Conservation (phyloP, 2,888 invertebrate species). For the Augochlorella aurata region DNA sequence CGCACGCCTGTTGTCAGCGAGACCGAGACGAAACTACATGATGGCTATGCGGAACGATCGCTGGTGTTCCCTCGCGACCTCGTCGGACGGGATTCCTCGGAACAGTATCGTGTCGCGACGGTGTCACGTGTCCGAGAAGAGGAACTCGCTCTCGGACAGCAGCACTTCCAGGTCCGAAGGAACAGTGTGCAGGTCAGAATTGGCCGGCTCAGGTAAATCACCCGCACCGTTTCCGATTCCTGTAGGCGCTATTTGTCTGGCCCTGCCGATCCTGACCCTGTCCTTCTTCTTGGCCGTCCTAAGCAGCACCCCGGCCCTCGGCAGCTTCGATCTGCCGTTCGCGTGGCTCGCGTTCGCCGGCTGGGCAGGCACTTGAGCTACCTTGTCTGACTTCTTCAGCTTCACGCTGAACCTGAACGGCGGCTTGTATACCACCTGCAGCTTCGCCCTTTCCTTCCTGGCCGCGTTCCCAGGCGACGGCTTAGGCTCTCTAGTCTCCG, state of each 20-base stretch:
- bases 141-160: conserved; percentile 84
- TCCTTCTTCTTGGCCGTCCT: conserved; percentile 78
- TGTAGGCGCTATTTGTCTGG: conserved; percentile 75
- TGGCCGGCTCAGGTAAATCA: conserved; percentile 78
- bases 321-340: conserved; percentile 66
- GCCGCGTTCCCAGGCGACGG: conserved; percentile 40
- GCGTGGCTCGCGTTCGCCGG: conserved; percentile 53
- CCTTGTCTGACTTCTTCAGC: conserved; percentile 88
- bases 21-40: conserved; percentile 20
- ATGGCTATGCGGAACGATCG: conserved; percentile 19
- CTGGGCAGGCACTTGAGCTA: conserved; percentile 82
- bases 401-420: conserved; percentile 94
- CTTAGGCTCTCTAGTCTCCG: conserved; percentile 43
- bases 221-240: conserved; percentile 64
- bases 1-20: background rate
- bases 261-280: conserved; percentile 71
- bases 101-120: background rate
- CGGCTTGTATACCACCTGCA: conserved; percentile 93
- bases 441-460: conserved; percentile 83
- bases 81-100: conserved; percentile 54
- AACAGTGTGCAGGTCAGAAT: conserved; percentile 85
- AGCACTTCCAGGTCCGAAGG: conserved; percentile 85
- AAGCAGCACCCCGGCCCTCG: conserved; percentile 83
- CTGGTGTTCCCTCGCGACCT: conserved; percentile 7
- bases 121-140: conserved; percentile 83